These are phyloP conservation scores for Stichodactyla helianthus DNA, from an alignment of 64 coral and sea anemone genomes.

Conservation along the genomic window DNA sequence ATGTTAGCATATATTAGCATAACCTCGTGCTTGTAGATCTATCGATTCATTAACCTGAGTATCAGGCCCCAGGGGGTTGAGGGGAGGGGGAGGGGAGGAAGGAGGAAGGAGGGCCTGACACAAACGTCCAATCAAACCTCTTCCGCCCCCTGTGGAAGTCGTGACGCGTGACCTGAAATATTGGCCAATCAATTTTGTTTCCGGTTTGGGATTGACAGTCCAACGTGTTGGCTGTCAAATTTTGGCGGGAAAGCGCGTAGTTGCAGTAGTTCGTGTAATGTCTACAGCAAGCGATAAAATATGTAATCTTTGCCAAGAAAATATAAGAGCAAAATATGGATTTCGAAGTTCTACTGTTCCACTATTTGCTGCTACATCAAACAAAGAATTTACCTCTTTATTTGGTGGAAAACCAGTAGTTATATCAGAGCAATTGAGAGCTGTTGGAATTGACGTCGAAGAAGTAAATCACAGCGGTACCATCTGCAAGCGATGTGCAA, in stretches of 20 bases:
- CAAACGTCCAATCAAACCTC: too few relatives aligned
- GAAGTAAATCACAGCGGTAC: background rate
- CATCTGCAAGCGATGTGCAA: slow-evolving; percentile 22
- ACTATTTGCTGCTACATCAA: slow-evolving; percentile 7
- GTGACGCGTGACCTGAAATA: too few relatives aligned
- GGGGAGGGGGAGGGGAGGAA: slow-evolving; percentile 6
- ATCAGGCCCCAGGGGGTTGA: background rate
- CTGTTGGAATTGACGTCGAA: background rate
- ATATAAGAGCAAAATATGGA: slow-evolving; percentile 30
- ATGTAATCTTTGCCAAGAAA: slow-evolving; percentile 37
- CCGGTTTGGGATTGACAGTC: slow-evolving; percentile 12
- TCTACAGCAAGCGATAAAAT: background rate
- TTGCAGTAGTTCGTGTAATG: slow-evolving; percentile 18
- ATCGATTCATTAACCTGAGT: background rate
- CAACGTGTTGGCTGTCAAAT: background rate
- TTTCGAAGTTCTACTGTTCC: slow-evolving; percentile 31
- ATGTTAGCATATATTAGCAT: too few relatives aligned
- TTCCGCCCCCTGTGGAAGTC: too few relatives aligned
- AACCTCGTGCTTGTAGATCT: too few relatives aligned
- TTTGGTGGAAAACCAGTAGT: background rate
- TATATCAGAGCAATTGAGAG: background rate
- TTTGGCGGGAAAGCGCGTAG: slow-evolving; percentile 4
- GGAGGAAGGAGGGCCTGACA: too few relatives aligned
- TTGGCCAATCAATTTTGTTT: slow-evolving; percentile 12
- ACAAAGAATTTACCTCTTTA: slow-evolving; percentile 13